Evolutionary conservation across 2,797 vertebrate species (phyloP).

Genomic region (Acipenser transmontanus): DNA sequence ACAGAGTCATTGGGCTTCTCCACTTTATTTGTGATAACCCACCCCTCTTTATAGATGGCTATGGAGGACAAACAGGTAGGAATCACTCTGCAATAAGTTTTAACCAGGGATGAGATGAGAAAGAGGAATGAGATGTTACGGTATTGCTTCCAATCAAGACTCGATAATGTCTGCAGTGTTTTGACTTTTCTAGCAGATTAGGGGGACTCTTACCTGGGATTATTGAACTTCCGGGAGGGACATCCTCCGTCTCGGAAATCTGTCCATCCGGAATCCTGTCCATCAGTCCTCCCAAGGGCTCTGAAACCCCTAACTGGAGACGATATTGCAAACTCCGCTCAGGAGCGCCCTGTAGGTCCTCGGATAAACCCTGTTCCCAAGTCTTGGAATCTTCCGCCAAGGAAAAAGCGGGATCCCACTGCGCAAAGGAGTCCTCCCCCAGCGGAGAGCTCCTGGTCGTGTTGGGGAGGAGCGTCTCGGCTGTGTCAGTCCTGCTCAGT

Average conservation of each 20-base stretch:
- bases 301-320: not conserved
- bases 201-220: too few relatives aligned
- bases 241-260: slow-evolving; percentile 28
- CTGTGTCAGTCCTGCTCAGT: slow-evolving; percentile 60
- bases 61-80: too few relatives aligned
- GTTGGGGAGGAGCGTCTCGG: slow-evolving; percentile 55
- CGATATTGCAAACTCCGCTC: not conserved
- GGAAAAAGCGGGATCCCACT: slow-evolving; percentile 52
- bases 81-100: too few relatives aligned
- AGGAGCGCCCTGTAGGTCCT: not conserved
- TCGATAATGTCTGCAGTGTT: too few relatives aligned
- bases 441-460: slow-evolving; percentile 48
- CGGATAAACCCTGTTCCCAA: not conserved
- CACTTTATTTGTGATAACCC: too few relatives aligned
- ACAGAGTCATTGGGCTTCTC: too few relatives aligned
- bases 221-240: slow-evolving; percentile 6
- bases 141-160: too few relatives aligned
- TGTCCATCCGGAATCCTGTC: slow-evolving; percentile 31
- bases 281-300: not conserved
- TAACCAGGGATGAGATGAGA: too few relatives aligned
- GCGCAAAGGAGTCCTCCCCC: slow-evolving; percentile 30
- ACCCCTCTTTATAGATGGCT: too few relatives aligned
- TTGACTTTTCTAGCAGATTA: too few relatives aligned
- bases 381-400: slow-evolving; percentile 24
- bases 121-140: too few relatives aligned